Conservation (phyloP, 2,113 vertebrate species). For the Ailurus styani region DNA sequence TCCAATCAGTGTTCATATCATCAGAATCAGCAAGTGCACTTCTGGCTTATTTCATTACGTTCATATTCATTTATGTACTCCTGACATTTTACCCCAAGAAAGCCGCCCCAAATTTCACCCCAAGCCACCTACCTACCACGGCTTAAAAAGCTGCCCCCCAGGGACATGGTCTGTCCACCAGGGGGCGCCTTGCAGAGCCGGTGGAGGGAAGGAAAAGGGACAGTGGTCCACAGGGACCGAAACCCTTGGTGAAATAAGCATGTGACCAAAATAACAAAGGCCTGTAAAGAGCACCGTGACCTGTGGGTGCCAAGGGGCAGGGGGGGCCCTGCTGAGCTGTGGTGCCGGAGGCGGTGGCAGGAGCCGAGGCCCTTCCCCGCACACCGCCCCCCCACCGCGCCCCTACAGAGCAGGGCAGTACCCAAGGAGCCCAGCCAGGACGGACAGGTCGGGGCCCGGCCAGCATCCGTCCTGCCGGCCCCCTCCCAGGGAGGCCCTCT, state of each 20-base stretch:
- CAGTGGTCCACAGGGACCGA: rapidly evolving
- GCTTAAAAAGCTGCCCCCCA: not conserved
- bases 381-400: rapidly evolving
- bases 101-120: rapidly evolving
- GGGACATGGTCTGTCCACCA: not conserved
- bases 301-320: rapidly evolving
- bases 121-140: rapidly evolving
- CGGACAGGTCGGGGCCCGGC: not conserved
- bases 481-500: not conserved
- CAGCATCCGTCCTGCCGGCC: not conserved
- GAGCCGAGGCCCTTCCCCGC: too few relatives aligned
- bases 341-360: rapidly evolving
- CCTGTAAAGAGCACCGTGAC: rapidly evolving
- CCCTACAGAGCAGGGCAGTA: rapidly evolving
- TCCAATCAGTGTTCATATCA: rapidly evolving
- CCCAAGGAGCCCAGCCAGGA: rapidly evolving
- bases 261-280: not conserved
- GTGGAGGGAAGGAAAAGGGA: rapidly evolving
- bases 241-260: rapidly evolving
- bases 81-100: not conserved
- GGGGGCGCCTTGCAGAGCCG: not conserved
- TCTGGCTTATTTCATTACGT: rapidly evolving
- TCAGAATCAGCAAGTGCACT: not conserved
- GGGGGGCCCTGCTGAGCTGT: not conserved
- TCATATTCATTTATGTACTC: rapidly evolving